Evolutionary conservation across 2,888 invertebrate species (phyloP), one percentile per base, ranked within the genome.

Genomic region (Scotopteryx bipunctaria): DNA sequence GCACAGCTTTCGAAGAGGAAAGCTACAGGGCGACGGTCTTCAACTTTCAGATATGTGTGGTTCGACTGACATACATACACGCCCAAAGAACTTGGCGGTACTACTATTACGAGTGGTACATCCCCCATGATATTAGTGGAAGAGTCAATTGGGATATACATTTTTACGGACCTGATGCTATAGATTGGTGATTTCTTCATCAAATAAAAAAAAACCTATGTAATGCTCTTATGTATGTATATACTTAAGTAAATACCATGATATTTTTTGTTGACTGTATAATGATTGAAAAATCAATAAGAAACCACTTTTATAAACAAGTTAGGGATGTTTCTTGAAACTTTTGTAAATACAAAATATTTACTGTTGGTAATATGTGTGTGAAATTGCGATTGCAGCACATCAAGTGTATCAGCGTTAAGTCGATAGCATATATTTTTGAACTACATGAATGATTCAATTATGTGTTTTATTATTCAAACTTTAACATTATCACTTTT

Each of bases 1-100:
- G 36, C 11, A 13, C 21, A 8, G 11, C 36, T 0, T 5, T 5
- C 6, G 36, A 36, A 21, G 36, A 36, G 8, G 36, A 36, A 1
- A 21, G 8, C 21, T 36, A 13, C 36, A 36, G 19, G 8, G 16
- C 44, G 6, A 11, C 55, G 0, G 35, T 37, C 5, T 55, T 49
- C 31, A 37, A 31, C 19, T 55, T 55, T 15, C 50, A 50, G 21
- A 45, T 55, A 3, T 55, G 55, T 38, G 49, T 55, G 2, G 42
- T 41, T 23, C 37, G 37, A 8, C 13, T 37, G 1, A 37, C 19
- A 21, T 13, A 11, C 21, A 36, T 36, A 13, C 11, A 21, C 6
- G 13, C 0, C 0, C 11, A 2, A 5, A 36, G 21, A 36, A 4
- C 36, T 2, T 21, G 13, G 11, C 19, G 19, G 0, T 36, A 36